phyloP scores from a whole-genome alignment of 1,140 invertebrate species.

The Formica selysi region DNA sequence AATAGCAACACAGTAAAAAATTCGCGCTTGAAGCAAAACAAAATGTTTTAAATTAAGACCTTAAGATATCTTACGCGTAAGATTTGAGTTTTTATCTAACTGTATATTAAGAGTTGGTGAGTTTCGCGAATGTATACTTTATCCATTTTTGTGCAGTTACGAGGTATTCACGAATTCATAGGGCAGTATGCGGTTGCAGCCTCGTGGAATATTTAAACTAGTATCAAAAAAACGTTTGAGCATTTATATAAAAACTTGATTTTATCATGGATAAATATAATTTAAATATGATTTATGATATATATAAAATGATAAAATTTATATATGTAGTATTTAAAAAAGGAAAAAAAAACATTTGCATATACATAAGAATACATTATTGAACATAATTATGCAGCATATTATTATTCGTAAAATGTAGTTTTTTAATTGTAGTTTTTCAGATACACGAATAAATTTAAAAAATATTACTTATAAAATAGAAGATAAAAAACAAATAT shows the following conservation, averaged over 20 bases:
- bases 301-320: neutral
- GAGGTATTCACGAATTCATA: slow-evolving; percentile 47
- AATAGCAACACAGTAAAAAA: neutral
- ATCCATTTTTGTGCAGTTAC: slow-evolving; percentile 37
- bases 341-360: neutral
- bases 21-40: too few species aligned
- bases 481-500: neutral
- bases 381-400: neutral
- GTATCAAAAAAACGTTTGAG: slow-evolving; percentile 43
- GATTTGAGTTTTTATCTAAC: neutral
- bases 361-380: neutral
- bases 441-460: neutral
- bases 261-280: slow-evolving; percentile 9
- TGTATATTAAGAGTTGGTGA: neutral
- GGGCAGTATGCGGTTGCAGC: slow-evolving; percentile 5
- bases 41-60: neutral
- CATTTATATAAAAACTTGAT: slow-evolving; percentile 44
- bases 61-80: neutral
- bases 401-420: neutral
- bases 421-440: neutral
- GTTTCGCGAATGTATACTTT: slow-evolving; percentile 33
- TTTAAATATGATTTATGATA: neutral
- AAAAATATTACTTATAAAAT: neutral
- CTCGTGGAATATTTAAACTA: slow-evolving; percentile 50
- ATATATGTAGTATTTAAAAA: neutral